A percentile compares a stretch with the other conserved stretches of the same genome.
phyloP scores from a whole-genome alignment of 1,140 invertebrate species.

The Homarus americanus region DNA sequence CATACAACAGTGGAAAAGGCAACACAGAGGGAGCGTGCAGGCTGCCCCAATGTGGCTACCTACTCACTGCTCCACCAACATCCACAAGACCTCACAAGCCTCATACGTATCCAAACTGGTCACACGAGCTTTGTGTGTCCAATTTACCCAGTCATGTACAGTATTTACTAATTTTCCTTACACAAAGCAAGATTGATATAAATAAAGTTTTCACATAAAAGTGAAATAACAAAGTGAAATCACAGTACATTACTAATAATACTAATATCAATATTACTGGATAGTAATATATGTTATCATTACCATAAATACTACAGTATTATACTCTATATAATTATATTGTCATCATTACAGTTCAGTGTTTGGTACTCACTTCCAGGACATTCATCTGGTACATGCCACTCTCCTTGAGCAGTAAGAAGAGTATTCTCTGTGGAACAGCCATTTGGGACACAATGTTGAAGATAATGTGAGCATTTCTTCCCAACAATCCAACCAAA shows the following conservation, averaged over 20 bases:
- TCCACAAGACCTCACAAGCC: no score
- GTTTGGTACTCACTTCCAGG: slow-evolving; percentile 56
- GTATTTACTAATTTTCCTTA: no score
- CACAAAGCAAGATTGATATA: not conserved
- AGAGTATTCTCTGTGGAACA: slow-evolving; percentile 66
- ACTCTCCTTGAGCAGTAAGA: slow-evolving; percentile 73
- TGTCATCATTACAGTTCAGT: not conserved
- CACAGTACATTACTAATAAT: not conserved
- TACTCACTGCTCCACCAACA: no score
- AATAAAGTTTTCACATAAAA: no score
- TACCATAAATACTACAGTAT: not conserved
- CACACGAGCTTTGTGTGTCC: no score
- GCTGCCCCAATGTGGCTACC: no score
- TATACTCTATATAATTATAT: not conserved
- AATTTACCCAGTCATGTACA: no score
- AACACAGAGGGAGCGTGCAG: no score
- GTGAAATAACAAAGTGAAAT: no score
- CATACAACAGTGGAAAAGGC: no score
- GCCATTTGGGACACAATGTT: slow-evolving; percentile 75
- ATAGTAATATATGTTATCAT: no score
- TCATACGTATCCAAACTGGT: no score
- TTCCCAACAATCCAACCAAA: slow-evolving; percentile 78
- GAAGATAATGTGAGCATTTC: slow-evolving; percentile 73
- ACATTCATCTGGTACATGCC: slow-evolving; percentile 75
- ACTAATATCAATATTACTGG: not conserved